Percentiles rank a stretch among this genome's conserved stretches.
Conservation (phyloP, 1,140 invertebrate species). For the Musca domestica region DNA sequence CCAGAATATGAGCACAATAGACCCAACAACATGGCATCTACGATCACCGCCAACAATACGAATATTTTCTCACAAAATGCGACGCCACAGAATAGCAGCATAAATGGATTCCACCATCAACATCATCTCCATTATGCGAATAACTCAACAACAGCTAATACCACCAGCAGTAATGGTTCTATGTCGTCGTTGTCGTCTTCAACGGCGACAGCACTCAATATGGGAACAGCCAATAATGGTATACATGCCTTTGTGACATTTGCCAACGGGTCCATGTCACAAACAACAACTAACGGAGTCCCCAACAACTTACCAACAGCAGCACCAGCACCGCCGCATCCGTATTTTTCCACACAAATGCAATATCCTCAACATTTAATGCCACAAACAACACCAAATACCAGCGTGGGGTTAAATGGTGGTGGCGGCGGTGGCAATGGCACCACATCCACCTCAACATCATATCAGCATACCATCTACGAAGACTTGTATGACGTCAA, state of each 20-base stretch:
- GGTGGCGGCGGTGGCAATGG: not conserved
- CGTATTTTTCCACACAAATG: not conserved
- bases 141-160: not conserved
- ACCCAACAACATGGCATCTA: conserved; percentile 49
- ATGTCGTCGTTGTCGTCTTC: not conserved
- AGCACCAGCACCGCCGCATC: not conserved
- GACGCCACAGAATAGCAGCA: not conserved
- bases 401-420: not conserved
- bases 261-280: conserved; percentile 23
- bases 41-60: conserved; percentile 35
- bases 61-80: conserved; percentile 16
- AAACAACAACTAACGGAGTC: conserved; percentile 24
- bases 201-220: not conserved
- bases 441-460: conserved; percentile 33
- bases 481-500: conserved; percentile 62
- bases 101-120: not conserved
- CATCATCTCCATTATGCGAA: not conserved
- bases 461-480: conserved; percentile 60
- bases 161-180: not conserved
- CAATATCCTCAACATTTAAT: conserved; percentile 10
- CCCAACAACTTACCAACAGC: conserved; percentile 16
- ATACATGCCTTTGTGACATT: conserved; percentile 49
- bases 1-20: conserved; percentile 63
- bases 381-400: not conserved
- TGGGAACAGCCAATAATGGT: conserved; percentile 24